phyloP scores from a whole-genome alignment of 2,888 invertebrate genomes.

The Rhodophaea formosa region DNA sequence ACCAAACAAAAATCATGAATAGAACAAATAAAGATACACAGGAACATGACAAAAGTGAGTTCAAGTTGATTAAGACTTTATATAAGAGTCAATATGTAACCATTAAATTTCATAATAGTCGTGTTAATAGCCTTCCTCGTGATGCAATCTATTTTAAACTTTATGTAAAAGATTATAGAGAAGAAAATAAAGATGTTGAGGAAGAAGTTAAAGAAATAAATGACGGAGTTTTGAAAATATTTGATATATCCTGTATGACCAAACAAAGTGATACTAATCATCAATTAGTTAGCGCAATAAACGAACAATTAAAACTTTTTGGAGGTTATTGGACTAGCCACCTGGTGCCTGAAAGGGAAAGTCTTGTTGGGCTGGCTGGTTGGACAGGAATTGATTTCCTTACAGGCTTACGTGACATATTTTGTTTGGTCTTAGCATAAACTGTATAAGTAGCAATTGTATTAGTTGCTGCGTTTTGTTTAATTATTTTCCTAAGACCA shows the following conservation, averaged over 20 bases:
- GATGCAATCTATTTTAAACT: conserved; percentile 24
- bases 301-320: conserved; percentile 7
- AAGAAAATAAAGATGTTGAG: background rate
- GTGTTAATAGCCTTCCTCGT: conserved; percentile 18
- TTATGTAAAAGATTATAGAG: conserved; percentile 17
- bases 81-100: conserved; percentile 46
- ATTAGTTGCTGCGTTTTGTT: no score
- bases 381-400: background rate
- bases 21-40: conserved; percentile 46
- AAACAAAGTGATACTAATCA: conserved; percentile 5
- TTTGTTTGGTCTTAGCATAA: background rate
- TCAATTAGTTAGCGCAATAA: conserved; percentile 18
- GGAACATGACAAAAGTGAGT: conserved; percentile 57
- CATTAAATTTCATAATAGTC: conserved; percentile 43
- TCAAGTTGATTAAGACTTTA: conserved; percentile 64
- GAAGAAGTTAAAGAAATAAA: background rate
- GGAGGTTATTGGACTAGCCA: background rate
- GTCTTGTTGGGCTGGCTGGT: conserved; percentile 1
- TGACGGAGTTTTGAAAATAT: conserved; percentile 33
- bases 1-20: conserved; percentile 45
- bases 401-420: background rate
- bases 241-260: conserved; percentile 24
- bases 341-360: conserved; percentile 6
- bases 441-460: background rate
- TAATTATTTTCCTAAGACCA: no score